phyloP scores from a whole-genome alignment of 1,140 invertebrate species.

The Coenobita brevimanus region DNA sequence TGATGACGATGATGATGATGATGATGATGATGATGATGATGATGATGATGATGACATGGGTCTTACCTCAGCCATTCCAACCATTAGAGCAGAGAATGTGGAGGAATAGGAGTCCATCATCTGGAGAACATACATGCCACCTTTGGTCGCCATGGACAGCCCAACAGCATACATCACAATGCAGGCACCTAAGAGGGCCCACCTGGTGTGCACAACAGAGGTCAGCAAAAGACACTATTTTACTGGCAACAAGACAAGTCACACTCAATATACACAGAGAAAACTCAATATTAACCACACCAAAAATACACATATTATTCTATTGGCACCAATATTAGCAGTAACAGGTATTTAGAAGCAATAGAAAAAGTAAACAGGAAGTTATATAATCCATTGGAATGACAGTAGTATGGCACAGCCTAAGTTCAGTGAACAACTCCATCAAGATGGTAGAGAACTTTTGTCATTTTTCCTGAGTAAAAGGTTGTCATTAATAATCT shows the following conservation, averaged over 20 bases:
- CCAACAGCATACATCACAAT: conserved; percentile 62
- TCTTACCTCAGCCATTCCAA: conserved; percentile 78
- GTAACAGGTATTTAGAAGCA: neutral
- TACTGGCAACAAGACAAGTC: neutral
- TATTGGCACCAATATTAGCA: conserved; percentile 23
- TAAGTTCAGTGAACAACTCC: conserved; percentile 37
- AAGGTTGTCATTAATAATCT: conserved; percentile 58
- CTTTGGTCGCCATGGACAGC: conserved; percentile 68
- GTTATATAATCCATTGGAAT: conserved; percentile 41
- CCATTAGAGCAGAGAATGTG: conserved; percentile 89
- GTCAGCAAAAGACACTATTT: neutral
- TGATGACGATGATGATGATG: no score
- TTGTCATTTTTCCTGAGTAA: conserved; percentile 55
- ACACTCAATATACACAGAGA: conserved; percentile 11
- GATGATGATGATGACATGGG: no score
- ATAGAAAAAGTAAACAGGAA: conserved; percentile 16
- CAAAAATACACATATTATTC: conserved; percentile 8
- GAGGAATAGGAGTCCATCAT: conserved; percentile 91
- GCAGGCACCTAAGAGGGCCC: conserved; percentile 63
- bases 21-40: no score
- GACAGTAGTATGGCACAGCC: conserved; percentile 36
- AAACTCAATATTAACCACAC: conserved; percentile 26
- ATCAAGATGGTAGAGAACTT: conserved; percentile 48
- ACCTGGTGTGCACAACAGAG: conserved; percentile 37
- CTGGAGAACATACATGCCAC: conserved; percentile 74